Base-by-base conservation (phyloP, 1,140 invertebrate genomes). In the Neodiprion virginianus region DNA sequence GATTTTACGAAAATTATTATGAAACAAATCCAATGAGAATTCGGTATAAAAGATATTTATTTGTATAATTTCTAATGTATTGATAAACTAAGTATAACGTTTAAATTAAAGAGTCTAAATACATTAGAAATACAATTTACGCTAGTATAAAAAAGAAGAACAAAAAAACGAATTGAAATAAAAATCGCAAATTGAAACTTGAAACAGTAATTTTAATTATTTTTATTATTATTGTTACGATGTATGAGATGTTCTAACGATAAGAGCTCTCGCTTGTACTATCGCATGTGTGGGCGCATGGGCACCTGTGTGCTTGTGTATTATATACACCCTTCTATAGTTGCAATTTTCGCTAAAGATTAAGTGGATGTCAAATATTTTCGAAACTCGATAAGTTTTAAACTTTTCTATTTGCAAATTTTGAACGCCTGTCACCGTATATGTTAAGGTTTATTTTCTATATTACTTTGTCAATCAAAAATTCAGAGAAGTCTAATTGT, bases 241-340 rank as follows among this genome's bases (percentile, higher is more conserved):
- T 65, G 12, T 14, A 21, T 5, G 12, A 65, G 1, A 14, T 76
- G 74, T 83, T 82, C 80, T 84, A 83, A 75, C 77, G 74, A 75
- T 83, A 85, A 85, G 79, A 82, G 83, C 84, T 84, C 83, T 84
- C 75, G 83, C 82, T 85, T 85, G 83, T 85, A 83, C 82, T 81
- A 81, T 85, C 82, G 82, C 82, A 85, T 83, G 81, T 85, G 82
- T 85, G 85, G 81, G 83, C 82, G 79, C 81, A 84, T 84, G 83
- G 84, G 85, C 84, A 84, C 84, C 84, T 85, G 82, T 85, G 82
- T 84, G 84, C 83, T 83, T 83, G 83, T 14, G 12, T 14, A 84
- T 83, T 78, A 82, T 77, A 76, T 73, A 70, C 73, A 74, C 53
- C 74, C 77, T 73, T 79, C 74, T 76, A 5, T 40, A 40, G 28